Evolutionary conservation across 2,113 vertebrate genomes (phyloP).

Genomic region (Malurus cyaneus): DNA sequence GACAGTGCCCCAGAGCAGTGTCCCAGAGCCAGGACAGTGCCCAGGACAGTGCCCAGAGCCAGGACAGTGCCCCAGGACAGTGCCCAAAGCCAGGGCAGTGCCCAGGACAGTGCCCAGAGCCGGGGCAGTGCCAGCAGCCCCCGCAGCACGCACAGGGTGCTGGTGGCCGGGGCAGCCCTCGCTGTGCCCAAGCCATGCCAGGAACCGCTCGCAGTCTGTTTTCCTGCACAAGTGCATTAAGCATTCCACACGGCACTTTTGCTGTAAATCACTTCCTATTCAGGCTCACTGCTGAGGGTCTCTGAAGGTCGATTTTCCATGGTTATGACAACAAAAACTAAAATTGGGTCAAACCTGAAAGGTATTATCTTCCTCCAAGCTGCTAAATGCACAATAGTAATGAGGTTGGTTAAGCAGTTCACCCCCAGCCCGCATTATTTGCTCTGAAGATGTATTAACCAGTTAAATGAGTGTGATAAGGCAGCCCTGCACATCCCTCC

Average conservation of each 20-base stretch:
- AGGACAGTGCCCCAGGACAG: no score
- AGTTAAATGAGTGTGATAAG: slow-evolving; percentile 37
- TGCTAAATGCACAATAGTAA: slow-evolving; percentile 76
- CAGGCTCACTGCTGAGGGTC: slow-evolving; percentile 67
- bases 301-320: slow-evolving; percentile 73
- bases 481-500: slow-evolving; percentile 6
- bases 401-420: slow-evolving; percentile 73
- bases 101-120: not conserved
- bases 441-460: slow-evolving; percentile 55
- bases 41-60: no score
- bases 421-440: slow-evolving; percentile 52
- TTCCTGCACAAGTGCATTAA: slow-evolving; percentile 16
- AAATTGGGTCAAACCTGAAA: slow-evolving; percentile 81
- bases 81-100: no score
- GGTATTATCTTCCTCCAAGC: slow-evolving; percentile 72
- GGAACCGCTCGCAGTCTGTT: not conserved
- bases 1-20: no score
- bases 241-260: slow-evolving; percentile 11
- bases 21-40: no score
- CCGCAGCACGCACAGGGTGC: not conserved
- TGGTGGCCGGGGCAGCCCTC: not conserved
- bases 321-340: slow-evolving; percentile 76
- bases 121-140: not conserved
- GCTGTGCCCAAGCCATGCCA: not conserved
- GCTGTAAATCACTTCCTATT: slow-evolving; percentile 69